These are phyloP conservation scores for Thinocorus orbignyianus DNA, from an alignment of 2,113 vertebrate genomes.

Conservation along the genomic window DNA sequence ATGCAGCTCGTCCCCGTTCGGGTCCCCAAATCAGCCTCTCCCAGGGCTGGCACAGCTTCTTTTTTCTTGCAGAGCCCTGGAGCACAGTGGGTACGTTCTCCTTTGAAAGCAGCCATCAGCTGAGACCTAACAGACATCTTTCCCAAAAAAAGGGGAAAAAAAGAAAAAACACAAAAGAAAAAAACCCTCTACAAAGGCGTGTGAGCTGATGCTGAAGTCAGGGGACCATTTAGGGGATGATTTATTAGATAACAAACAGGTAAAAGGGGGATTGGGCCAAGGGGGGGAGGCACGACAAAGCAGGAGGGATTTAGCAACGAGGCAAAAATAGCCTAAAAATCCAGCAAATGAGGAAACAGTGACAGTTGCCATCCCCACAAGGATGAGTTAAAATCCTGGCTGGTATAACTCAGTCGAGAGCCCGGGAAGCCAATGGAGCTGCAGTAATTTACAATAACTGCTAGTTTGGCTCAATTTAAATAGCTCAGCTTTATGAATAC, in stretches of 20 bases:
- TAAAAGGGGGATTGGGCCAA: not conserved
- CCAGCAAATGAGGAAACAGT: not conserved
- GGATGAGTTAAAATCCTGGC: conserved; percentile 43
- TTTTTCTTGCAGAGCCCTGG: not conserved
- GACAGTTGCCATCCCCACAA: conserved; percentile 14
- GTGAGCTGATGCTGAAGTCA: not conserved
- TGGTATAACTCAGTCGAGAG: not conserved
- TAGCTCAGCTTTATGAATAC: not conserved
- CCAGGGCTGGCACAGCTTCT: not conserved
- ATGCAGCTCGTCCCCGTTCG: not conserved
- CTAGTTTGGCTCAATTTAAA: conserved; percentile 51
- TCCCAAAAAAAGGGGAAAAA: not conserved
- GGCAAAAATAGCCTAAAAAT: conserved; percentile 39
- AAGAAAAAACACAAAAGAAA: not conserved
- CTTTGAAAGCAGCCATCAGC: not conserved
- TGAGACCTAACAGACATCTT: conserved; percentile 1
- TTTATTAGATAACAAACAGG: not conserved
- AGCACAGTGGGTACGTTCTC: not conserved
- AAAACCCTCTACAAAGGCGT: not conserved
- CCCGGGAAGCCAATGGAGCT: not conserved
- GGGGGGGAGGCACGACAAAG: not conserved
- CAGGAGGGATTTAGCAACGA: not conserved
- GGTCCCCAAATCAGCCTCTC: not conserved
- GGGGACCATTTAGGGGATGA: not conserved
- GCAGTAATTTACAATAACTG: conserved; percentile 57